Base-by-base conservation (phyloP, 2,888 invertebrate genomes). In the Andrena flavipes region DNA sequence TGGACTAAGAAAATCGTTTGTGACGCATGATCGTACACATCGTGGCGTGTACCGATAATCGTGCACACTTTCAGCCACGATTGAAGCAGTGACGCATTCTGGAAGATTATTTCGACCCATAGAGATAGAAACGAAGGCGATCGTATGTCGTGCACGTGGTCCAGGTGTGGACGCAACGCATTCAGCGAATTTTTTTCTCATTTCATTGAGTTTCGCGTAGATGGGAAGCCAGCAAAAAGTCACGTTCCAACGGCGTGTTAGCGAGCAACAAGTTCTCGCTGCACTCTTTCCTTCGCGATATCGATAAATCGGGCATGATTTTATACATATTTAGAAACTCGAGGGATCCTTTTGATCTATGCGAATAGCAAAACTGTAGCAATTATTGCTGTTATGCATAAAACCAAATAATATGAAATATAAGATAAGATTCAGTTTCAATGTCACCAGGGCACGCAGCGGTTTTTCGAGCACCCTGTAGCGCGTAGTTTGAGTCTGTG, bases 191-290 rank as follows among this genome's bases (percentile, higher is more conserved):
- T 62, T 65, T 65, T 63, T 64, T 56, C 68, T 51, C 62, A n/a
- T 13, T 48, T n/a, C 35, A 68, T 56, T 51, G 65, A 59, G 51
- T 64, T 68, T 79, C 49, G 29, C 49, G n/a, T 8, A 70, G 30
- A 42, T 20, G 16, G 49, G 49, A 74, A 33, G 26, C 29, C 23
- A 30, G n/a, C 83, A 87, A 64, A 54, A 76, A 73, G 65, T 80
- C 82, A 84, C 82, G 79, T 84, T 76, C 65, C 23, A 29, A 20
- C 49, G 7, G 29, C 63, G 69, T 76, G 68, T 23, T 29, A 69
- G 13, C 54, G 42, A 63, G 59, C 48, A 42, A 63, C 20, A 54
- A 62, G 54, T 73, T 56, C 62, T 5, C 7, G 16, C n/a, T 33
- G n/a, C n/a, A 20, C 7, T 20, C 20, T n/a, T 33, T 8, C 3